Percentiles rank a stretch among this genome's conserved stretches.
These are phyloP conservation scores for Scarus forsteni DNA, from an alignment of 2,797 vertebrate species.

Conservation along the genomic window DNA sequence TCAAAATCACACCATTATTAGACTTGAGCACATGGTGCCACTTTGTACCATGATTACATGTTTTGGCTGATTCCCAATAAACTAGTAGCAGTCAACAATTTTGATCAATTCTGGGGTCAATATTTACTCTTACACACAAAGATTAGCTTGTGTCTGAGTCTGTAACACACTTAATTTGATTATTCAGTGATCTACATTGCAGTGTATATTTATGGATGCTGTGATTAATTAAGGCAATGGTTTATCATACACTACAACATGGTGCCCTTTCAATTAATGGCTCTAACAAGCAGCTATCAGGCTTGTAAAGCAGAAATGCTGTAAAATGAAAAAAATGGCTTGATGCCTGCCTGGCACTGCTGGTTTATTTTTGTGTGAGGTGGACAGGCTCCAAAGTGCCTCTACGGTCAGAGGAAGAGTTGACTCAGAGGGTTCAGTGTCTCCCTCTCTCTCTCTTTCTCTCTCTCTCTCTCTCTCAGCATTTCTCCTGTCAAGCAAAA, in stretches of 20 bases:
- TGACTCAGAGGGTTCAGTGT: constrained; percentile 6
- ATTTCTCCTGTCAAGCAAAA: no score
- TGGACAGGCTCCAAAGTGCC: constrained; percentile 12
- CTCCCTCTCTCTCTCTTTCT: neutral
- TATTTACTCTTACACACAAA: constrained; percentile 2
- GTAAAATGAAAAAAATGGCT: constrained; percentile 1
- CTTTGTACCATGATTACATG: no score
- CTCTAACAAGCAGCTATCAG: constrained; percentile 25
- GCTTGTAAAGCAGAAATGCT: constrained; percentile 21
- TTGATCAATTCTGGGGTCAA: neutral
- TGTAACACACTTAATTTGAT: neutral
- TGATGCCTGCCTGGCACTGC: constrained; percentile 5
- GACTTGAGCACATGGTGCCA: no score
- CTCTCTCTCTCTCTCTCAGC: neutral
- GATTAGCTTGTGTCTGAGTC: neutral
- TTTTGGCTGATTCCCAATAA: no score
- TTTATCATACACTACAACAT: constrained; percentile 17
- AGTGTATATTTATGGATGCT: constrained; percentile 26
- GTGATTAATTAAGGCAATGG: constrained; percentile 33
- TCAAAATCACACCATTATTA: no score
- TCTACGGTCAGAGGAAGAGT: neutral
- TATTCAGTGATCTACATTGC: constrained; percentile 17
- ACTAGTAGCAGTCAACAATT: neutral
- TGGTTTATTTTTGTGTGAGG: constrained; percentile 5
- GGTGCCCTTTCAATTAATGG: constrained; percentile 4